Evolutionary conservation across 2,888 invertebrate species (phyloP), one percentile per base, ranked within the genome.

Genomic region (Ochlodes sylvanus): DNA sequence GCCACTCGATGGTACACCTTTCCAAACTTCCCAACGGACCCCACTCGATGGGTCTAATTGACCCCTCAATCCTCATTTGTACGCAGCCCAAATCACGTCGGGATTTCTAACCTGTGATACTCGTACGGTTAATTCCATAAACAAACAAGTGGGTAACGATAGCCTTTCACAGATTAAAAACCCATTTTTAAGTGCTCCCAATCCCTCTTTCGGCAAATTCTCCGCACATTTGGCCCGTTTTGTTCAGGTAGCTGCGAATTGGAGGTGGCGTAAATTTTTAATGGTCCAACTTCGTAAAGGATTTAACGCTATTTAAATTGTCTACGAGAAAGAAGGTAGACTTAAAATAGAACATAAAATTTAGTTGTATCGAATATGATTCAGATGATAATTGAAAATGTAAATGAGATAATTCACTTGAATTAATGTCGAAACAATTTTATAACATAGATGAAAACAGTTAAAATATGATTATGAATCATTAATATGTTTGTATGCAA

Each of bases 21-120:
- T 60, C 50, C 56, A 62, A 68, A 38, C 44, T 62, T 62, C 55
- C 32, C 34, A 7, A 9, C 50, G 68, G 63, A 50, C 57, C 63
- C 67, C 68, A 69, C 68, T 66, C 58, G 70, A 63, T 68, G 71
- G 73, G 68, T 64, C 63, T 73, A 76, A 75, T 75, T 73, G 73
- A 70, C 56, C 69, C 69, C 64, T 69, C 70, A 71, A 75, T 73
- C 69, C 63, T 69, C 70, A 71, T 75, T 73, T 72, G 70, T 70
- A 71, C 69, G 71, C 70, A 63, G 61, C 68, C 62, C 69, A 69
- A 65, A 54, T 44, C 57, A 44, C 67, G 65, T 57, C 17, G 21
- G 65, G 65, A 62, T 63, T 58, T 47, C 70, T 67, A 60, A 65
- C 68, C 55, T 50, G 70, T 14, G 62, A 64, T 63, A 65, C 68